Conservation (phyloP, 1,140 invertebrate species). For the Bombyx mandarina region DNA sequence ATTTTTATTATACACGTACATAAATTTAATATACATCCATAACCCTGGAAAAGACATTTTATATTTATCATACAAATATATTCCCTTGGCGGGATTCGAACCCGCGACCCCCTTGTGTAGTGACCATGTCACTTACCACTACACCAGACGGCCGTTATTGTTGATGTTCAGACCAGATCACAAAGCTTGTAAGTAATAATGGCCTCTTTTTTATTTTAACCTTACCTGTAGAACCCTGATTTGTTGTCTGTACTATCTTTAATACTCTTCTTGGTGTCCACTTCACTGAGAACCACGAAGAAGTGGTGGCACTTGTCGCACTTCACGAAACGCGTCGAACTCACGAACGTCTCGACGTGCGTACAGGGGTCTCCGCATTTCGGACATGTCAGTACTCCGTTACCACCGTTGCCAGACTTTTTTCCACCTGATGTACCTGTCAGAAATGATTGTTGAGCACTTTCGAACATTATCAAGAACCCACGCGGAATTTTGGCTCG, state of each 20-base stretch:
- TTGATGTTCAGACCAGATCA: too few relatives aligned
- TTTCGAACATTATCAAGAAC: too few relatives aligned
- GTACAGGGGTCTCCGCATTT: slow-evolving; percentile 97
- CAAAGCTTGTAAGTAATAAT: too few relatives aligned
- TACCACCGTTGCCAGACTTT: slow-evolving; percentile 43
- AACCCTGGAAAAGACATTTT: too few relatives aligned
- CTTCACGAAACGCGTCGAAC: slow-evolving; percentile 96
- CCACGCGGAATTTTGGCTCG: too few relatives aligned
- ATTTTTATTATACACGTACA: too few relatives aligned
- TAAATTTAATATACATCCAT: too few relatives aligned
- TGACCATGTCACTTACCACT: too few relatives aligned
- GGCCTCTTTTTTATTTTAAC: background rate
- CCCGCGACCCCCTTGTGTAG: too few relatives aligned
- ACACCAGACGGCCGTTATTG: too few relatives aligned
- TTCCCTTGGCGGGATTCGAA: too few relatives aligned
- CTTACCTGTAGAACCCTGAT: slow-evolving; percentile 72
- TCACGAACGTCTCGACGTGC: slow-evolving; percentile 97
- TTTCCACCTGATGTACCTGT: slow-evolving; percentile 43
- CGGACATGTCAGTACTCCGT: slow-evolving; percentile 77
- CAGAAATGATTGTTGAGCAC: background rate
- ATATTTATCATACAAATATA: too few relatives aligned
- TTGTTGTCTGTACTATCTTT: slow-evolving; percentile 83
- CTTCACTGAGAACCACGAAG: slow-evolving; percentile 95
- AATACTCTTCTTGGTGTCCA: slow-evolving; percentile 87
- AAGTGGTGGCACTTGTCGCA: slow-evolving; percentile 99